Percentiles rank a stretch among this genome's conserved stretches.
Conservation (phyloP, 2,797 vertebrate genomes). For the Fistularia commersonii region DNA sequence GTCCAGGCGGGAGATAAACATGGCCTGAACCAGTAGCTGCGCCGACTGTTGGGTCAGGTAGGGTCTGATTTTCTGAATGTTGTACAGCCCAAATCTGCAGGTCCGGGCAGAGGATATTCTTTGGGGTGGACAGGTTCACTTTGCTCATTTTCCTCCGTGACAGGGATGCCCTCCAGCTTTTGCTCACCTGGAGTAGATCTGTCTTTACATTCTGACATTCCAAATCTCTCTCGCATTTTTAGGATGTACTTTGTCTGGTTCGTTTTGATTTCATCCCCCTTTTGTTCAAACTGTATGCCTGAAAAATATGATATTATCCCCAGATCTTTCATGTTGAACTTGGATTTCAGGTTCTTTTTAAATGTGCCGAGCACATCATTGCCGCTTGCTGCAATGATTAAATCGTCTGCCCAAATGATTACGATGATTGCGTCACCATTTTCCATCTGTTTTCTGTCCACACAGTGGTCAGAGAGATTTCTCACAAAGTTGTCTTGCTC, state of each 20-base stretch:
- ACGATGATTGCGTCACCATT: neutral
- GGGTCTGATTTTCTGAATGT: too few species aligned
- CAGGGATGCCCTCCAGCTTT: neutral
- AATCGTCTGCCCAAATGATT: neutral
- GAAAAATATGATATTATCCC: slow-evolving; percentile 27
- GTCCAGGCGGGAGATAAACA: too few species aligned
- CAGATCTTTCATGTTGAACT: slow-evolving; percentile 28
- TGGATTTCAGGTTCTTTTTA: slow-evolving; percentile 17
- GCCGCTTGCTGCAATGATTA: slow-evolving; percentile 1
- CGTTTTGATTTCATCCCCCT: slow-evolving; percentile 22
- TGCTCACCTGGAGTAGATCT: neutral
- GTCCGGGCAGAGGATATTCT: too few species aligned
- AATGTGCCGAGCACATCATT: slow-evolving; percentile 2
- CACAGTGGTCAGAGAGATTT: too few species aligned
- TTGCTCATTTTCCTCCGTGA: neutral
- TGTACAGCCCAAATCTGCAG: too few species aligned
- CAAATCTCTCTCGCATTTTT: too few species aligned
- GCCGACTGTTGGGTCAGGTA: too few species aligned
- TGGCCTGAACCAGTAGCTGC: too few species aligned
- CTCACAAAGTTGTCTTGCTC: too few species aligned
- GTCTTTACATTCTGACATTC: too few species aligned
- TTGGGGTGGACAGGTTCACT: neutral
- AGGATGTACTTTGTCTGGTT: too few species aligned
- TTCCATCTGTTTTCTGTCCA: too few species aligned
- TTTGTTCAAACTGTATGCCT: slow-evolving; percentile 37